Evolutionary conservation across 2,888 invertebrate species (phyloP).

Genomic region (Ochropleura leucogaster): DNA sequence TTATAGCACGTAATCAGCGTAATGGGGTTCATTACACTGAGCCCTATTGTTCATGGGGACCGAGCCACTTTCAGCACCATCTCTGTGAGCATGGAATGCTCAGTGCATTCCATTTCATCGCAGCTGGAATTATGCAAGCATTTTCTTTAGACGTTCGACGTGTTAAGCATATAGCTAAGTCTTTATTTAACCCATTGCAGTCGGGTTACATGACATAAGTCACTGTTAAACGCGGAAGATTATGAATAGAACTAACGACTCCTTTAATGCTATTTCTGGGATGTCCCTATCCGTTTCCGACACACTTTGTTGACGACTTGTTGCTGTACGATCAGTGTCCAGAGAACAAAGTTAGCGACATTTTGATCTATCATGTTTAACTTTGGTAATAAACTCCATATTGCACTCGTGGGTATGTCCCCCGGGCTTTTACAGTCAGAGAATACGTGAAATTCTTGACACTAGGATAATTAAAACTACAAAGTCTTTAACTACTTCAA

Average conservation of each 20-base stretch:
- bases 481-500: constrained; percentile 20
- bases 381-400: constrained; percentile 4
- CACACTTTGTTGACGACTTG: background rate
- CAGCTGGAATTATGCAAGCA: constrained; percentile 43
- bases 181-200: constrained; percentile 31
- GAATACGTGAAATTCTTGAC: background rate
- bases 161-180: background rate
- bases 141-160: constrained; percentile 27
- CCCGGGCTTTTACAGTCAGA: background rate
- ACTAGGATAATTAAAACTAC: background rate
- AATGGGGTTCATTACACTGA: constrained; percentile 60
- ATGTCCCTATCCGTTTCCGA: constrained; percentile 18
- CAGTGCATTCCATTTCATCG: constrained; percentile 46
- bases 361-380: background rate
- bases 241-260: constrained; percentile 39
- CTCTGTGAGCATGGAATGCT: background rate
- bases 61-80: constrained; percentile 41
- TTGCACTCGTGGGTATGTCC: background rate
- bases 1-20: constrained; percentile 50
- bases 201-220: constrained; percentile 12
- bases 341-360: background rate
- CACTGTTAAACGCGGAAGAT: constrained; percentile 29
- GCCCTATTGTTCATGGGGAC: constrained; percentile 55
- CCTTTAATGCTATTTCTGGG: constrained; percentile 31
- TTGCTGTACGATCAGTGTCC: background rate